Evolutionary conservation across 2,797 vertebrate species (phyloP).

Genomic region (Sebastes taczanowskii): DNA sequence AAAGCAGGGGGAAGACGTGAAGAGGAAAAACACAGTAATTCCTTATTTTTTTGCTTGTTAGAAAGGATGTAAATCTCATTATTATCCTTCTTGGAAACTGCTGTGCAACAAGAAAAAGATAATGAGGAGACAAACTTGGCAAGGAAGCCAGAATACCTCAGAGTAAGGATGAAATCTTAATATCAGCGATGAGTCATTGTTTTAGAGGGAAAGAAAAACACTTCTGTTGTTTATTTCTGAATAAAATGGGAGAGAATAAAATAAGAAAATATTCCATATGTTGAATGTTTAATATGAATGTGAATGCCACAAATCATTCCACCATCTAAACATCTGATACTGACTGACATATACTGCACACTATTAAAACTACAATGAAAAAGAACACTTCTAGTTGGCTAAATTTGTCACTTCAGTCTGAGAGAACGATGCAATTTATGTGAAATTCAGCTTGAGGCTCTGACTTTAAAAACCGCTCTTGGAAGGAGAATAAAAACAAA

Average conservation of each 20-base stretch:
- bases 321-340: constrained; percentile 10
- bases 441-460: constrained; percentile 41
- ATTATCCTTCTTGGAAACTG: constrained; percentile 25
- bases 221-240: constrained; percentile 13
- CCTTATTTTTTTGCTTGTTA: constrained; percentile 13
- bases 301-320: constrained; percentile 25
- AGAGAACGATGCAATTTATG: constrained; percentile 33
- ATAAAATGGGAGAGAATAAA: constrained; percentile 22
- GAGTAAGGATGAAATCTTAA: constrained; percentile 10
- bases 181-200: constrained; percentile 32
- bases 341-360: constrained; percentile 10
- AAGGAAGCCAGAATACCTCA: not conserved
- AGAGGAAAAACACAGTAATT: not conserved
- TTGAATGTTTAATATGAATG: constrained; percentile 19
- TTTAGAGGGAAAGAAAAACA: constrained; percentile 4
- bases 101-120: constrained; percentile 25
- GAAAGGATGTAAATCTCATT: constrained; percentile 19
- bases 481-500: constrained; percentile 58
- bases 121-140: constrained; percentile 30
- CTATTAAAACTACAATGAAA: constrained; percentile 32
- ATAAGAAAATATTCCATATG: not conserved
- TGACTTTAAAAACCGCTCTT: constrained; percentile 50
- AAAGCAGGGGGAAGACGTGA: constrained; percentile 1
- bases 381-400: constrained; percentile 21
- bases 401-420: constrained; percentile 13